A percentile compares a stretch with the other conserved stretches of the same genome.
Conservation (phyloP, 2,113 vertebrate genomes). For the Fulmarus glacialis region DNA sequence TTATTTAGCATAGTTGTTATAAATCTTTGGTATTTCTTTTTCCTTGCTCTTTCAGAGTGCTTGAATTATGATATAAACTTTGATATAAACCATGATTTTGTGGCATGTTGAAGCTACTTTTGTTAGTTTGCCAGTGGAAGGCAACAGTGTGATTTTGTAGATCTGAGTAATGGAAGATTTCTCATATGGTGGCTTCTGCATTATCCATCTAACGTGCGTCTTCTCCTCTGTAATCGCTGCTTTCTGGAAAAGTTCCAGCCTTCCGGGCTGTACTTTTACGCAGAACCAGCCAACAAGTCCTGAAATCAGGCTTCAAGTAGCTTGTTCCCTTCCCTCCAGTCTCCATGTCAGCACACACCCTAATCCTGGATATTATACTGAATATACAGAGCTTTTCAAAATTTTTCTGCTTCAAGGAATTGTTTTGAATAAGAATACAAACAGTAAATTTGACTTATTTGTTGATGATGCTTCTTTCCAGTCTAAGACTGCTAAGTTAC, state of each 20-base stretch:
- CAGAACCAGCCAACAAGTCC: neutral
- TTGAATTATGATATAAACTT: neutral
- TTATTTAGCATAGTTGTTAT: neutral
- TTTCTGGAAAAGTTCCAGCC: neutral
- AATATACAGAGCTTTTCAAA: neutral
- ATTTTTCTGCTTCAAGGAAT: neutral
- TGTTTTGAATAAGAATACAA: neutral
- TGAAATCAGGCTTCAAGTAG: neutral
- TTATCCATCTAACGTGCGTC: neutral
- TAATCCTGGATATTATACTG: neutral
- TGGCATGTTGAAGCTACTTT: neutral
- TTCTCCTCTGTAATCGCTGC: neutral
- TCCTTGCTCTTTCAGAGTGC: neutral
- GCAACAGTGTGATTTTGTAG: neutral
- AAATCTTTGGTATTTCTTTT: neutral
- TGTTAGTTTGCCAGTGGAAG: neutral
- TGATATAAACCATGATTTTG: neutral
- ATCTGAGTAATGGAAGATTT: neutral
- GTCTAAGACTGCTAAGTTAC: neutral
- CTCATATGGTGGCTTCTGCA: neutral
- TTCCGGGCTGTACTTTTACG: neutral
- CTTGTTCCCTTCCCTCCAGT: neutral
- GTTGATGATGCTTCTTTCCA: neutral
- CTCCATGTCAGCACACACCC: neutral
- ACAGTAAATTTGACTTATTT: neutral